These are phyloP conservation scores for Coracias cyanogaster DNA, from an alignment of 2,797 vertebrate species.

Conservation along the genomic window DNA sequence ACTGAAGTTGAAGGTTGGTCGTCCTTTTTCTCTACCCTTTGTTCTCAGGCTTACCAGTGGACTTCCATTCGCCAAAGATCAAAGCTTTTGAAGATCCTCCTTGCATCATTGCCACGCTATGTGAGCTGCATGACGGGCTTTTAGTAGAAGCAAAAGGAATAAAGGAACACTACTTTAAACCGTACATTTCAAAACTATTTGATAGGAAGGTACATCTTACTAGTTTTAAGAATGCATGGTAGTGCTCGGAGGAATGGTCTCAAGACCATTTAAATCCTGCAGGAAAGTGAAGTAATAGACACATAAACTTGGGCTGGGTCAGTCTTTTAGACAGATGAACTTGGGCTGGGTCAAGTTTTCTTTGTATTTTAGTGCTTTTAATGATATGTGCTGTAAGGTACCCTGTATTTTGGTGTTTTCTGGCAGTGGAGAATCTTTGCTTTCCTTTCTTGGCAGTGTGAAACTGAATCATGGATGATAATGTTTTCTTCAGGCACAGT, in stretches of 20 bases:
- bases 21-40: not conserved
- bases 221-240: not conserved
- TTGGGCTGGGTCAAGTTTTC: not conserved
- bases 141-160: conserved; percentile 96
- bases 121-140: conserved; percentile 93
- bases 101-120: conserved; percentile 89
- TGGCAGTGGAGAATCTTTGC: not conserved
- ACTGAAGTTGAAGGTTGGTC: not conserved
- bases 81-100: conserved; percentile 77
- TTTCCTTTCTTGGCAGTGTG: not conserved
- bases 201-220: conserved; percentile 84
- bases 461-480: rapidly evolving
- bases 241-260: not conserved
- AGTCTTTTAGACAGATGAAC: not conserved
- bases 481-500: not conserved
- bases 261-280: not conserved
- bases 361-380: not conserved
- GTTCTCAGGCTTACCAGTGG: conserved; percentile 83
- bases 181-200: conserved; percentile 92
- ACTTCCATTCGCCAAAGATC: conserved; percentile 71
- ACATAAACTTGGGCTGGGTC: too few species aligned
- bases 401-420: not conserved
- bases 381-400: not conserved
- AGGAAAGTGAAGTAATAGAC: not conserved
- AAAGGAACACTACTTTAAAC: conserved; percentile 97